Evolutionary conservation across 2,113 vertebrate species (phyloP).

Genomic region (Saguinus midas): DNA sequence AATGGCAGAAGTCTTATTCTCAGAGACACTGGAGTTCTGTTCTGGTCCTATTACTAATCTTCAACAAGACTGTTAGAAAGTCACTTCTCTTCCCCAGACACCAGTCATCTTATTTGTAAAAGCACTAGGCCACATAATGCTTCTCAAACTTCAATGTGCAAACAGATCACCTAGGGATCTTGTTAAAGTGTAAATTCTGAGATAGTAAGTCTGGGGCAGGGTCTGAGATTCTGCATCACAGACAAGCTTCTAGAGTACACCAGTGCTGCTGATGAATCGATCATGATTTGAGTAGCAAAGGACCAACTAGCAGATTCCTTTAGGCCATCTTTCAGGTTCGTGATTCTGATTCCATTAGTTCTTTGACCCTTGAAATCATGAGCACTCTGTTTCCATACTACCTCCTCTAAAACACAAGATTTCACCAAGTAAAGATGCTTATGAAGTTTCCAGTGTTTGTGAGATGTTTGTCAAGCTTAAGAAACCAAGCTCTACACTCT

Average conservation of each 20-base stretch:
- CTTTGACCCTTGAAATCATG: background rate
- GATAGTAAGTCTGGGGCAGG: background rate
- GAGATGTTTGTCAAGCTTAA: background rate
- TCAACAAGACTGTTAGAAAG: background rate
- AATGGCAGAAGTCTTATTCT: background rate
- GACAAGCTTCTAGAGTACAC: background rate
- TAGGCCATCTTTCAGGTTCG: background rate
- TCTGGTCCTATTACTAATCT: background rate
- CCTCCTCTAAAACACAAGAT: background rate
- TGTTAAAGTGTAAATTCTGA: background rate
- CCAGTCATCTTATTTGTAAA: background rate
- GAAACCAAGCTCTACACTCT: background rate
- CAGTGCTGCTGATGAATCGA: background rate
- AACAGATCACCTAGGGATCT: background rate
- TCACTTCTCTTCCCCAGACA: background rate
- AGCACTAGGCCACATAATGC: background rate
- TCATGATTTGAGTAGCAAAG: background rate
- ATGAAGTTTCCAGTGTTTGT: background rate
- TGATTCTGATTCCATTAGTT: background rate
- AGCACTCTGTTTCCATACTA: background rate
- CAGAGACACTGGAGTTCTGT: background rate
- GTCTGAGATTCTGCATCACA: background rate
- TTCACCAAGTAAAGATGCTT: background rate
- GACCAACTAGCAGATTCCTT: background rate
- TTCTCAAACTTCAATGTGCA: background rate